Percentiles rank a stretch among this genome's conserved stretches.
phyloP scores from a whole-genome alignment of 2,888 invertebrate genomes.

The Ectropis crepuscularia region DNA sequence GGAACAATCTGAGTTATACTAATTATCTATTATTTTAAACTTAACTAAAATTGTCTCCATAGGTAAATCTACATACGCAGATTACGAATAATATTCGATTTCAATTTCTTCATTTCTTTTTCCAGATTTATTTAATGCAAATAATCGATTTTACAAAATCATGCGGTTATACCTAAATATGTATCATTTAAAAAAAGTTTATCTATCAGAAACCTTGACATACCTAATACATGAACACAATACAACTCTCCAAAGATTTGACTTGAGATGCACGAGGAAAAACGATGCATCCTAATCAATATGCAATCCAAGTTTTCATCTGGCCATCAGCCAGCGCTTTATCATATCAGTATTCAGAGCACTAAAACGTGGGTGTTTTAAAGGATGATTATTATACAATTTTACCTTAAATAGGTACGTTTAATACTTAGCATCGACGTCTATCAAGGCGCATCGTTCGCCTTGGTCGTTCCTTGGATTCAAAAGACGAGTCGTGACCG shows the following conservation, averaged over 20 bases:
- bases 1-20: too few relatives aligned
- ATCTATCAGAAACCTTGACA: not conserved
- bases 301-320: conserved; percentile 31
- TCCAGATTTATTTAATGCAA: too few relatives aligned
- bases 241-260: conserved; percentile 2
- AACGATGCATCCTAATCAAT: conserved; percentile 25
- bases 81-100: too few relatives aligned
- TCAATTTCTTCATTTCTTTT: too few relatives aligned
- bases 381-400: conserved; percentile 18
- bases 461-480: conserved; percentile 20
- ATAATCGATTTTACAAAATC: too few relatives aligned
- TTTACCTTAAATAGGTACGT: conserved; percentile 41
- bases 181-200: too few relatives aligned
- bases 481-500: not conserved
- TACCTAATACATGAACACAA: conserved; percentile 8
- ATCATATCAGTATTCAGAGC: conserved; percentile 25
- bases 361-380: conserved; percentile 10
- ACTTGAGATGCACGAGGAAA: conserved; percentile 30
- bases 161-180: too few relatives aligned
- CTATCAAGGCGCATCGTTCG: conserved; percentile 34
- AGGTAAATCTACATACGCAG: too few relatives aligned
- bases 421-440: not conserved
- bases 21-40: too few relatives aligned
- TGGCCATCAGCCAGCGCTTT: conserved; percentile 30
- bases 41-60: too few relatives aligned